These are phyloP conservation scores for Poeciliopsis occidentalis DNA, from an alignment of 2,113 vertebrate species.

Conservation along the genomic window DNA sequence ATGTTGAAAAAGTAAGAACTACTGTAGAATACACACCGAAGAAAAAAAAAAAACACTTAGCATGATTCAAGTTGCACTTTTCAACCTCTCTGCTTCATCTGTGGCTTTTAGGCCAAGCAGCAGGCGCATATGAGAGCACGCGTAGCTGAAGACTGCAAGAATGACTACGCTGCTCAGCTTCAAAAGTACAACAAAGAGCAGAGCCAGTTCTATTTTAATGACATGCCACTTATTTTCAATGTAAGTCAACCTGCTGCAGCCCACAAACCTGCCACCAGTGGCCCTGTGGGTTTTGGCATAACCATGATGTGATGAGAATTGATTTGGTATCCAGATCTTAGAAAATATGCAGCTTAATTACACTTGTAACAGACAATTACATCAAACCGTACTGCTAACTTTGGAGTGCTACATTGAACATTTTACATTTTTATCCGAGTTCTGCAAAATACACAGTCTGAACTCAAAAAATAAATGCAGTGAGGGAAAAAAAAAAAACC, in stretches of 20 bases:
- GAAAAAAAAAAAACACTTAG: background rate
- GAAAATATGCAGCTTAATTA: background rate
- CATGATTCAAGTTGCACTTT: background rate
- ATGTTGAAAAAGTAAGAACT: slow-evolving; percentile 87
- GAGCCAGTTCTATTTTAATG: slow-evolving; percentile 87
- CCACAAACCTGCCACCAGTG: background rate
- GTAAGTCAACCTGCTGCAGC: slow-evolving; percentile 70
- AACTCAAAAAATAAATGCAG: too few species aligned
- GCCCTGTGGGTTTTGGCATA: background rate
- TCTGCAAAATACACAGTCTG: background rate
- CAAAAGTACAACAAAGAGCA: slow-evolving; percentile 91
- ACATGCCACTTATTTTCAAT: slow-evolving; percentile 89
- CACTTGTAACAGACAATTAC: background rate
- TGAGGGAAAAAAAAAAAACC: too few species aligned
- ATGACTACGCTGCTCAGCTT: slow-evolving; percentile 87
- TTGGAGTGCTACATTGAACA: background rate
- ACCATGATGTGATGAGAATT: background rate
- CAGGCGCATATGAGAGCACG: slow-evolving; percentile 86
- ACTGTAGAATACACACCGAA: background rate
- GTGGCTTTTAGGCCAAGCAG: slow-evolving; percentile 83
- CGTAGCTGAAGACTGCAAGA: slow-evolving; percentile 89
- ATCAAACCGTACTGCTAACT: background rate
- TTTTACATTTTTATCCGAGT: background rate
- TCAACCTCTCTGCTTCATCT: slow-evolving; percentile 13
- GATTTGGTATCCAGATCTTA: background rate